Percentiles rank a stretch among this genome's conserved stretches.
Evolutionary conservation across 2,888 invertebrate species (phyloP).

Genomic region (Noctua pronuba): DNA sequence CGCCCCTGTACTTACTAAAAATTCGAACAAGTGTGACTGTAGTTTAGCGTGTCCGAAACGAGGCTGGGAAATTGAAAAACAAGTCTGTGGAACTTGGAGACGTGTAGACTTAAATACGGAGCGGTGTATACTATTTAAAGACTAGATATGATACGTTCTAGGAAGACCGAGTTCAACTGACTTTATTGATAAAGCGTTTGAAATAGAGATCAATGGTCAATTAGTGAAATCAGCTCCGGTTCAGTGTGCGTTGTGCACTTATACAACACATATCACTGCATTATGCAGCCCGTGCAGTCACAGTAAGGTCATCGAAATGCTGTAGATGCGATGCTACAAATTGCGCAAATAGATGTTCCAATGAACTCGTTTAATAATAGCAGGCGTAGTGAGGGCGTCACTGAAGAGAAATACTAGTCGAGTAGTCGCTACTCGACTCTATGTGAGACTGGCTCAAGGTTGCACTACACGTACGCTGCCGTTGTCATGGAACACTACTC

Average conservation of each 20-base stretch:
- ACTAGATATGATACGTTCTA: slow-evolving; percentile 40
- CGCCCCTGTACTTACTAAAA: slow-evolving; percentile 73
- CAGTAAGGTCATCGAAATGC: slow-evolving; percentile 87
- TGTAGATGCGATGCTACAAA: slow-evolving; percentile 86
- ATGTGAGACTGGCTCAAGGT: slow-evolving; percentile 82
- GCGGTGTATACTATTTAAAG: slow-evolving; percentile 29
- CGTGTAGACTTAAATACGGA: slow-evolving; percentile 40
- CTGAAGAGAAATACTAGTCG: slow-evolving; percentile 79
- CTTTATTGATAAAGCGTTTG: slow-evolving; percentile 57
- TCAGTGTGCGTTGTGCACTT: slow-evolving; percentile 45
- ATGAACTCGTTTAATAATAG: slow-evolving; percentile 90
- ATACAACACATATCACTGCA: slow-evolving; percentile 57
- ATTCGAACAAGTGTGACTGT: slow-evolving; percentile 72
- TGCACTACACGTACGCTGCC: slow-evolving; percentile 68
- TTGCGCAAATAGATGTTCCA: slow-evolving; percentile 91
- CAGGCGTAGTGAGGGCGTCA: slow-evolving; percentile 87
- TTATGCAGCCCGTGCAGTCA: slow-evolving; percentile 72
- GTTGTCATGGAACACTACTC: slow-evolving; percentile 73
- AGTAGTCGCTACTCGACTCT: slow-evolving; percentile 73
- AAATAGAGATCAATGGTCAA: slow-evolving; percentile 61
- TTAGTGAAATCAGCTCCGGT: slow-evolving; percentile 55
- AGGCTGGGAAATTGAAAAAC: slow-evolving; percentile 73
- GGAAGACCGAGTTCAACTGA: slow-evolving; percentile 46
- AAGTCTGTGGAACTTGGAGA: slow-evolving; percentile 60
- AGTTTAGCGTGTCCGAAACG: slow-evolving; percentile 70